Base-by-base conservation (phyloP, 2,888 invertebrate species). In the Andrena camellia region DNA sequence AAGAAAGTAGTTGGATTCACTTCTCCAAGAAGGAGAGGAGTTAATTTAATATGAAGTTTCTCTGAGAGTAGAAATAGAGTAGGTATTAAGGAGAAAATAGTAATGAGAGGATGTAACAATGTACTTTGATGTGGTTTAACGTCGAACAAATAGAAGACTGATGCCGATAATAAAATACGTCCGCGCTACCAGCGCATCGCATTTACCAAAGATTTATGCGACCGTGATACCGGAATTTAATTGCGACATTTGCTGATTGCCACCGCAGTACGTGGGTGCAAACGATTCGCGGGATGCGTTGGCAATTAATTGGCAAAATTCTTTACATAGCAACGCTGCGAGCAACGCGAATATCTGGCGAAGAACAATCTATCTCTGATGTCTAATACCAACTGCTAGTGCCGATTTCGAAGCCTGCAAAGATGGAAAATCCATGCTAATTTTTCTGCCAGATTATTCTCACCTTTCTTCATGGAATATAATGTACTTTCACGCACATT, bases 221-320 rank as follows among this genome's bases (percentile, higher is more conserved):
- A 62, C 75, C 81, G 83, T 62, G 71, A 80, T 76, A 59, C 20
- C 57, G 13, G 67, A 26, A 81, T 71, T 59, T 67, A 78, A 57
- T 86, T 86, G 75, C 81, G 66, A 79, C 86, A 86, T 69, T 33
- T 70, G 31, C 48, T n/a, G 66, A 73, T 75, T 76, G 79, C 71
- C 54, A 57, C 35, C 73, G 10, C 35, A 17, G 23, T 50, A 52
- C 83, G 87, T 87, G 69, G 87, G 87, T 70, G 86, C 52, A 60
- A 31, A 52, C 57, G 50, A 68, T 42, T 69, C 42, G 48, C 31
- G 26, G 59, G 72, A 52, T 67, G 69, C 67, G 68, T 23, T 67
- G 57, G 26, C 75, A 78, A 86, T 68, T 78, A 78, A 78, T 77
- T n/a, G 48, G 77, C 64, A 50, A 75, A 73, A 66, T 73, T 50